Base-by-base conservation (phyloP, 2,113 vertebrate genomes). In the Pipra filicauda region DNA sequence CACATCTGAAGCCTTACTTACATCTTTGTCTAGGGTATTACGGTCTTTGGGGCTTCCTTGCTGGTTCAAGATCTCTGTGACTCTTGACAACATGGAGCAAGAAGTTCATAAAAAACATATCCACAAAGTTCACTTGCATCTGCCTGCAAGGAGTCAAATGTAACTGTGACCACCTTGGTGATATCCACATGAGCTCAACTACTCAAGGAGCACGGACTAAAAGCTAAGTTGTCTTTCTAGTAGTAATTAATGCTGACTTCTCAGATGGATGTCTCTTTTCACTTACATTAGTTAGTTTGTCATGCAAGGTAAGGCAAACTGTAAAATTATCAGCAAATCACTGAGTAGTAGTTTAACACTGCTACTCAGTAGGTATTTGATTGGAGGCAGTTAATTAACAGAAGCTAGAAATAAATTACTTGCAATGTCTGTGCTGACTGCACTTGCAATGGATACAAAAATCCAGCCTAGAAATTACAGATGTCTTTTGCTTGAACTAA, bases 141-240 rank as follows among this genome's bases (percentile, higher is more conserved):
- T 52, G n/a, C 44, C 46, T 17, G 24, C 0, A 0, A 35, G 37
- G 55, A 70, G 51, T 6, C 58, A 65, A 33, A 62, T 0, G 0
- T 6, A 4, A 46, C 55, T 49, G 30, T 33, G 4, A 74, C 24
- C 3, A 2, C 27, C 26, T 54, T 31, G 18, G 14, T 21, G 43
- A 67, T 4, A n/a, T 37, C 52, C 54, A 21, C 17, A 73, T 24
- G 30, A 88, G 58, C 31, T 82, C 54, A 76, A 27, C 49, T 43
- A 24, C 31, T 43, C 0, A 0, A 70, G 44, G 13, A 74, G 30
- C 31, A 20, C 16, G 18, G 55, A 80, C 55, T 62, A 33, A 93
- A 70, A 76, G 26, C 16, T 0, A 4, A 79, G 48, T 17, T 79
- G 48, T 33, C 67, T 71, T 61, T 73, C 22, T 12, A 65, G 58